Evolutionary conservation across 2,888 invertebrate genomes (phyloP), one percentile per base, ranked within the genome.

Genomic region (Pseudoips prasinana): DNA sequence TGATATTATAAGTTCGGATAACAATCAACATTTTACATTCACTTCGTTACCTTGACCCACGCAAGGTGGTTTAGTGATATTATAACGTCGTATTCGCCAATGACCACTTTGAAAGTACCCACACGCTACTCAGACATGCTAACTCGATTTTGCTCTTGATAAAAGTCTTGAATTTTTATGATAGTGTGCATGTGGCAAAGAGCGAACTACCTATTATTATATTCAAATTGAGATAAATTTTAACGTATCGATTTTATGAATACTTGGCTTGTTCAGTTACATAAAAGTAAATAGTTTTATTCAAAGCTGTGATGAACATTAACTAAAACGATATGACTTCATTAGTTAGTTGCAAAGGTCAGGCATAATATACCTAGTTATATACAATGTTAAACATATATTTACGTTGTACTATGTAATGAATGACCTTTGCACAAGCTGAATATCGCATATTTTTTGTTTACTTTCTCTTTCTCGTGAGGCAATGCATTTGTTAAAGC

Each of bases 11-110:
- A 61, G 58, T 49, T 52, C 44, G 62, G 71, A 72, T 75, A 71
- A 73, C 67, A 72, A 71, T 75, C 69, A 50, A 54, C 59, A 72
- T 73, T 75, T 73, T 79, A 82, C 87, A 84, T 86, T 87, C 86
- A 83, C 84, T 83, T 75, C 61, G 60, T 66, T 64, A 73, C 84
- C 85, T 87, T 86, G 85, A 81, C 81, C 84, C 76, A 80, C 71
- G 77, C 87, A 79, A 85, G 81, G 86, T 82, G 79, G 81, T 77
- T 81, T 74, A 80, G 80, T 83, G 75, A 77, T 82, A 81, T 82
- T 80, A 77, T 75, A 77, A 71, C 61, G 64, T 53, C 61, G 63
- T 74, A 75, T 73, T 77, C 66, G 61, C 83, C 83, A 84, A 82
- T 82, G 75, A 77, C 75, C 62, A 69, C 64, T 64, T 73, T 64